A percentile compares a stretch with the other conserved stretches of the same genome.
phyloP scores from a whole-genome alignment of 35 echinoderm and acorn worm genomes.

The Chiridota heheva region DNA sequence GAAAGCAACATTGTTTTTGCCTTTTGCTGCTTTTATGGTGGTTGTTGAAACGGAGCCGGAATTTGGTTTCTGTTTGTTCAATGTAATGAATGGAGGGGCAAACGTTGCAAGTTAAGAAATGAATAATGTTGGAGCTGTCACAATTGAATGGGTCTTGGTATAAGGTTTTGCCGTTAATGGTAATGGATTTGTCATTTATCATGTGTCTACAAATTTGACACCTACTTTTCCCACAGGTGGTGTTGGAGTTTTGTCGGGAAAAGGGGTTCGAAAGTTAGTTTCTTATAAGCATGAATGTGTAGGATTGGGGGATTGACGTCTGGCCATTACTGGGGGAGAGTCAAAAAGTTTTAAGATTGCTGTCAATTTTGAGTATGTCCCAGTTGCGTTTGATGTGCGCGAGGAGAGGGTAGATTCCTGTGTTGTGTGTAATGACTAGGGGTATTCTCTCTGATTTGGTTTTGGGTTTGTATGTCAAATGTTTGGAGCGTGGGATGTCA shows the following conservation, averaged over 20 bases:
- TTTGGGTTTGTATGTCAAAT: no score
- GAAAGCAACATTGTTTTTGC: no score
- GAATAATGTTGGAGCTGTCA: constrained; percentile 3
- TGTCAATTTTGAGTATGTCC: background rate
- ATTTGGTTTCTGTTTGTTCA: background rate
- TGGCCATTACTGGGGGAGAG: background rate
- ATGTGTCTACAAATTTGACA: background rate
- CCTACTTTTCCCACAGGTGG: background rate
- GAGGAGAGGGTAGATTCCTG: constrained; percentile 4
- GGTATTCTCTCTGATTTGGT: no score
- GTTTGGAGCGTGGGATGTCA: no score
- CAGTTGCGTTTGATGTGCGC: background rate
- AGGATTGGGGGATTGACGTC: background rate
- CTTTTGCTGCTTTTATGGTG: constrained; percentile 1
- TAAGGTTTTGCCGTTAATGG: background rate
- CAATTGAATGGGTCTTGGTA: background rate
- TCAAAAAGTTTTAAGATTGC: background rate
- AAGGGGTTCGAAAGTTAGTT: background rate
- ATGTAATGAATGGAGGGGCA: background rate
- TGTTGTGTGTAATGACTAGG: no score
- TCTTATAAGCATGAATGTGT: background rate
- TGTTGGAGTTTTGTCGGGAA: no score
- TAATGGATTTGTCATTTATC: background rate
- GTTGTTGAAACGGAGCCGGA: background rate
- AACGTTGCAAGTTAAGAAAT: background rate